A percentile compares a stretch with the other conserved stretches of the same genome.
Evolutionary conservation across 2,797 vertebrate species (phyloP).

Genomic region (Macropodus opercularis): DNA sequence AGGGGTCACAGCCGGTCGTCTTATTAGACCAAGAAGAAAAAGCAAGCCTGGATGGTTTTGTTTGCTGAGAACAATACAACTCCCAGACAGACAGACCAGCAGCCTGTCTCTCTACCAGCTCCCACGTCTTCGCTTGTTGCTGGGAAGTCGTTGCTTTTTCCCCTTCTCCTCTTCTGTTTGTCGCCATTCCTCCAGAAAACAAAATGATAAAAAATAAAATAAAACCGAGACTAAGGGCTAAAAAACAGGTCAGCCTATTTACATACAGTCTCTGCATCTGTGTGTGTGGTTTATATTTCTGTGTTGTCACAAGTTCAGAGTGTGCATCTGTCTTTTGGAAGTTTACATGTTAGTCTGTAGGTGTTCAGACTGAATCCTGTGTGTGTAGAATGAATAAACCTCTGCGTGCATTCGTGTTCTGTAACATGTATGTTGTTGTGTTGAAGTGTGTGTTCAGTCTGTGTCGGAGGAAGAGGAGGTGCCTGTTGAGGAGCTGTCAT

Average conservation of each 20-base stretch:
- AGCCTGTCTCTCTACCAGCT: conserved; percentile 7
- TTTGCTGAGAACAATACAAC: conserved; percentile 13
- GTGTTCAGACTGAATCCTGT: conserved; percentile 6
- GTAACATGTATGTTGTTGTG: conserved; percentile 18
- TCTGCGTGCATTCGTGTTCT: conserved; percentile 26
- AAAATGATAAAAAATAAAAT: conserved; percentile 13
- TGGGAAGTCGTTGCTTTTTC: conserved; percentile 1
- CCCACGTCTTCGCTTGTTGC: neutral
- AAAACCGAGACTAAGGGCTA: conserved; percentile 68
- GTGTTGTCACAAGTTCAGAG: conserved; percentile 55
- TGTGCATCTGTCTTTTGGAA: conserved; percentile 50
- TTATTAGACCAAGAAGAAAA: conserved; percentile 36
- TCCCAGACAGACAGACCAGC: conserved; percentile 6
- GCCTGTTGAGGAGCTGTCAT: conserved; percentile 96
- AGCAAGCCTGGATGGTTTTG: conserved; percentile 14
- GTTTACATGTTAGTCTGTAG: conserved; percentile 30
- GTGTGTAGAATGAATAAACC: conserved; percentile 26
- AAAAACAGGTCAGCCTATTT: conserved; percentile 76
- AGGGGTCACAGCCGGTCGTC: conserved; percentile 46
- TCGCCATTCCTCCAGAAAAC: conserved; percentile 57
- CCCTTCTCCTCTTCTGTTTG: conserved; percentile 36
- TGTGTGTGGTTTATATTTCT: conserved; percentile 22
- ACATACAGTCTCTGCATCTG: conserved; percentile 72
- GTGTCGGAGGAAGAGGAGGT: conserved; percentile 98
- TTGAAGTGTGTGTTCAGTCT: conserved; percentile 82